phyloP scores from a whole-genome alignment of 2,888 invertebrate genomes.

The Hipparchia sbordonii region DNA sequence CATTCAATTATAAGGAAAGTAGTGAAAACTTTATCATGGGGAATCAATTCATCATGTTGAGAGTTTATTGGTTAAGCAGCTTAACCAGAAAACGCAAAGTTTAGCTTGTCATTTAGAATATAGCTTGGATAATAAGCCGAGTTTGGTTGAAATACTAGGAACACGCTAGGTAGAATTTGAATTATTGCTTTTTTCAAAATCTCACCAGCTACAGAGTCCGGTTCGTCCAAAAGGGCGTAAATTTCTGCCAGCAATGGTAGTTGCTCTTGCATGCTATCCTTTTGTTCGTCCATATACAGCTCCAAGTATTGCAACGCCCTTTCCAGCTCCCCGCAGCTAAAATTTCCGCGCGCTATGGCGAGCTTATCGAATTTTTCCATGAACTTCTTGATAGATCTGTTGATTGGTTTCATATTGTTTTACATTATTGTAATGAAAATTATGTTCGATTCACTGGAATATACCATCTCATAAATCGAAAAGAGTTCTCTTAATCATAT shows the following conservation, averaged over 20 bases:
- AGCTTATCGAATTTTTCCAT: conserved; percentile 84
- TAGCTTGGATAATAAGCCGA: too few relatives aligned
- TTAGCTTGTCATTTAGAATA: too few relatives aligned
- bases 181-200: background rate
- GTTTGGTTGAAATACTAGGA: too few relatives aligned
- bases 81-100: too few relatives aligned
- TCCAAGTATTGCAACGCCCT: conserved; percentile 90
- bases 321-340: conserved; percentile 88
- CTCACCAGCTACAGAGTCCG: conserved; percentile 92
- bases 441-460: too few relatives aligned
- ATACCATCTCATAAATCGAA: too few relatives aligned
- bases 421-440: background rate
- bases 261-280: conserved; percentile 81
- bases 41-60: too few relatives aligned
- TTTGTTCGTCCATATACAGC: conserved; percentile 85
- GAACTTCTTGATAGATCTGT: conserved; percentile 68
- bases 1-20: background rate
- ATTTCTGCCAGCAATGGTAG: conserved; percentile 88
- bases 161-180: too few relatives aligned
- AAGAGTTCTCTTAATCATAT: too few relatives aligned
- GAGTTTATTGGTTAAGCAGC: background rate
- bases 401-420: background rate
- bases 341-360: conserved; percentile 88
- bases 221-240: conserved; percentile 93
- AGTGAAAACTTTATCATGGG: too few relatives aligned